Conservation (phyloP, 2,113 vertebrate genomes). For the Oxygymnocypris stewartii region DNA sequence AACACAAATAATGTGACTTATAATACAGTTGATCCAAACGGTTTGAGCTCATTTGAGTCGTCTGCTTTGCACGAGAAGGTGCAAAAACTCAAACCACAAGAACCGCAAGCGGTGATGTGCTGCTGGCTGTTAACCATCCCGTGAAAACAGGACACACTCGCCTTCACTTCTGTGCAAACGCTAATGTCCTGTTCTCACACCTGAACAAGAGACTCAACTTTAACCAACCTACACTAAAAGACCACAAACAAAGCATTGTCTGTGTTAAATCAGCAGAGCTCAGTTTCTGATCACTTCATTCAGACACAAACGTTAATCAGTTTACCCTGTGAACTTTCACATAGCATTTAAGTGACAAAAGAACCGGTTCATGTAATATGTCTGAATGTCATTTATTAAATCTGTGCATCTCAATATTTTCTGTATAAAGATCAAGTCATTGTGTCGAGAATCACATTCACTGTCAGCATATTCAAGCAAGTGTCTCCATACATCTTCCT, state of each 20-base stretch:
- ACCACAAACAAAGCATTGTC: not conserved
- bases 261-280: not conserved
- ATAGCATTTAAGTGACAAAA: not conserved
- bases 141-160: not conserved
- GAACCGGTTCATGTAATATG: not conserved
- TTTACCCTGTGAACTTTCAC: not conserved
- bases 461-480: not conserved
- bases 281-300: too few species aligned
- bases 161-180: not conserved
- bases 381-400: conserved; percentile 1
- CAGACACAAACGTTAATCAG: not conserved
- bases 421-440: not conserved
- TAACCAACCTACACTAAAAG: not conserved
- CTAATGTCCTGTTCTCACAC: not conserved
- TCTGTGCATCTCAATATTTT: too few species aligned
- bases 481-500: not conserved
- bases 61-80: not conserved
- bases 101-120: not conserved
- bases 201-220: not conserved
- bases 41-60: not conserved
- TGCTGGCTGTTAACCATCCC: not conserved
- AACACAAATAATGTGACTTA: not conserved
- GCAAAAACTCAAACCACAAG: conserved; percentile 38
- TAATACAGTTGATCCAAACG: not conserved
- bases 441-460: not conserved